These are phyloP conservation scores for Pomacea canaliculata DNA, from an alignment of 2,888 invertebrate genomes.

Conservation along the genomic window DNA sequence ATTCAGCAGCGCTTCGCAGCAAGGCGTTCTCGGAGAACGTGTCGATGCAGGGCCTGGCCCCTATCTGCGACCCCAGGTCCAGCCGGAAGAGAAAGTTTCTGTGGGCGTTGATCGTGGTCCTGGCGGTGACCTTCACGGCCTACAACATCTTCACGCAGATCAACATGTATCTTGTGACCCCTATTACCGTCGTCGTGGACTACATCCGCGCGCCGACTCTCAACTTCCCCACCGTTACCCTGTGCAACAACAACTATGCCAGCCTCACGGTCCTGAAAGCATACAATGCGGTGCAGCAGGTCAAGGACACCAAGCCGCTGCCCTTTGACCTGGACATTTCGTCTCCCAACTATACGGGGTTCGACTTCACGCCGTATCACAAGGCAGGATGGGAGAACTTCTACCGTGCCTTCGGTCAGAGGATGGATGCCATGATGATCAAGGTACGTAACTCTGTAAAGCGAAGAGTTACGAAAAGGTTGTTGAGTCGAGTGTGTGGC, in stretches of 20 bases:
- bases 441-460: not conserved
- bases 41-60: conserved; percentile 26
- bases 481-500: too few species aligned
- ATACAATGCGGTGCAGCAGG: not conserved
- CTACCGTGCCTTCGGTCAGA: conserved; percentile 5
- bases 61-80: conserved; percentile 27
- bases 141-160: conserved; percentile 29
- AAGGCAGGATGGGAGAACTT: conserved; percentile 11
- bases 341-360: not conserved
- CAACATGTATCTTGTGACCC: conserved; percentile 11
- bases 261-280: not conserved
- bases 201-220: conserved; percentile 5
- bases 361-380: conserved; percentile 12
- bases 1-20: not conserved
- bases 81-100: conserved; percentile 17
- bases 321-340: not conserved
- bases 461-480: too few species aligned
- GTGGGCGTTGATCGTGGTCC: conserved; percentile 19
- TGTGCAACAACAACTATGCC: conserved; percentile 26
- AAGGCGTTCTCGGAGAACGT: conserved; percentile 23
- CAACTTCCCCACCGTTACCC: conserved; percentile 21
- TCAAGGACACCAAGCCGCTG: conserved; percentile 11
- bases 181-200: conserved; percentile 25
- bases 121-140: conserved; percentile 19
- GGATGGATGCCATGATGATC: conserved; percentile 9